A percentile compares a stretch with the other conserved stretches of the same genome.
phyloP scores from a whole-genome alignment of 2,888 invertebrate species.

The Odontomyia ornata region DNA sequence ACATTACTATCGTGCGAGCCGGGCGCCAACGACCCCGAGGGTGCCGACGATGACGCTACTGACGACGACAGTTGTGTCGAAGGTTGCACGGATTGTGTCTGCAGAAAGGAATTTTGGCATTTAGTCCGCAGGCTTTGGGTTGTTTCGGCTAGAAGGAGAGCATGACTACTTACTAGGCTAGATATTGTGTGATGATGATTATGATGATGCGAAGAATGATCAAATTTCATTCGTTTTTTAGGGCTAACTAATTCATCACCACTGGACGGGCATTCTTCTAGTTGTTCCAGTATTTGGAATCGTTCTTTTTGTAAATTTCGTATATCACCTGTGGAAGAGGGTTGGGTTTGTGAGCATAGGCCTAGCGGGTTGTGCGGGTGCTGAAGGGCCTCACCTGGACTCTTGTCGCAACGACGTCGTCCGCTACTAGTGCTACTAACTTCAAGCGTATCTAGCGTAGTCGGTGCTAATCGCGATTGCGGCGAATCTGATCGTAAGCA shows the following conservation, averaged over 20 bases:
- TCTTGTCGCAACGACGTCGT: constrained; percentile 64
- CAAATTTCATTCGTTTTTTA: constrained; percentile 73
- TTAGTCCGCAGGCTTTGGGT: background rate
- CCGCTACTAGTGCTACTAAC: constrained; percentile 54
- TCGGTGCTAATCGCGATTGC: constrained; percentile 58
- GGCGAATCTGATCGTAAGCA: constrained; percentile 65
- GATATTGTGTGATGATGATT: constrained; percentile 57
- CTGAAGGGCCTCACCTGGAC: constrained; percentile 54
- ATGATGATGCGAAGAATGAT: constrained; percentile 64
- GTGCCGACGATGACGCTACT: constrained; percentile 28
- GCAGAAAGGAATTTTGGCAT: background rate
- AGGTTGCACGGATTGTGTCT: constrained; percentile 27
- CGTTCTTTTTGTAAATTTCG: constrained; percentile 76
- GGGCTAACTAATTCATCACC: constrained; percentile 74
- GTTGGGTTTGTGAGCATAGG: background rate
- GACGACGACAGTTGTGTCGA: constrained; percentile 14
- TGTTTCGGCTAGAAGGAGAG: background rate
- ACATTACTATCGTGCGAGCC: constrained; percentile 14
- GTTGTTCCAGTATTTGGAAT: constrained; percentile 74
- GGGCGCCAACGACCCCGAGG: constrained; percentile 16
- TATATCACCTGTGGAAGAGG: constrained; percentile 68
- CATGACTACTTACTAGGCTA: constrained; percentile 58
- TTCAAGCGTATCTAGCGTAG: constrained; percentile 60
- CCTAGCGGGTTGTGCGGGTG: background rate
- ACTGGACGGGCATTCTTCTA: constrained; percentile 76